Base-by-base conservation (phyloP, 2,888 invertebrate genomes). In the Yponomeuta cagnagella region DNA sequence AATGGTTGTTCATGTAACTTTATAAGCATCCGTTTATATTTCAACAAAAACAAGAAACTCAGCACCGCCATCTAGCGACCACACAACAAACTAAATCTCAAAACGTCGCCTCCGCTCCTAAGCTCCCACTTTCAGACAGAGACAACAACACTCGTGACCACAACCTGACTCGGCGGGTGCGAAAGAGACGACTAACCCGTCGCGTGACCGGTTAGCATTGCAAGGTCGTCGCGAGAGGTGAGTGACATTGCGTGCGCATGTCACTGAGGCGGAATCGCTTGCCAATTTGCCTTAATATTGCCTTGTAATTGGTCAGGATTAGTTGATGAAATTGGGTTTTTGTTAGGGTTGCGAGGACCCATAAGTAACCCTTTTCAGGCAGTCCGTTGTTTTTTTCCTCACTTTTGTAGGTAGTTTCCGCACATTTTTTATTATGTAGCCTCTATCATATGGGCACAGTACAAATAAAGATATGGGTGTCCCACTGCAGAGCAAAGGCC, bases 191-290 rank as follows among this genome's bases (percentile, higher is more conserved):
- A 81, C 74, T 74, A 78, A 77, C 82, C 73, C 78, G 81, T 82
- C 82, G 84, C 82, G 82, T 80, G 86, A 90, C 91, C 82, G 85
- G 90, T 90, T 90, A 89, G 85, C 92, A 92, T 92, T 92, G 92
- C 92, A 92, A 92, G 92, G 92, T 89, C 92, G 92, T 85, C 78
- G 72, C 75, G 75, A 79, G 82, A 82, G 91, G 90, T 92, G 86
- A 90, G 77, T 87, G 91, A 90, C 90, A 85, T 81, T 76, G 76
- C 48, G 77, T 82, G 80, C 81, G 82, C 75, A 76, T 73, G 77
- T 79, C 43, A 43, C 43, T 43, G 79, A 78, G 15, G 15, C 52
- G 52, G 15, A 78, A 77, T 87, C 78, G 87, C 89, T 86, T 89
- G 89, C 84, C 79, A 85, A 88, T 82, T 80, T 78, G 73, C 77